Evolutionary conservation across 2,797 vertebrate species (phyloP), one percentile per base, ranked within the genome.

Genomic region (Pseudomugil gertrudae): DNA sequence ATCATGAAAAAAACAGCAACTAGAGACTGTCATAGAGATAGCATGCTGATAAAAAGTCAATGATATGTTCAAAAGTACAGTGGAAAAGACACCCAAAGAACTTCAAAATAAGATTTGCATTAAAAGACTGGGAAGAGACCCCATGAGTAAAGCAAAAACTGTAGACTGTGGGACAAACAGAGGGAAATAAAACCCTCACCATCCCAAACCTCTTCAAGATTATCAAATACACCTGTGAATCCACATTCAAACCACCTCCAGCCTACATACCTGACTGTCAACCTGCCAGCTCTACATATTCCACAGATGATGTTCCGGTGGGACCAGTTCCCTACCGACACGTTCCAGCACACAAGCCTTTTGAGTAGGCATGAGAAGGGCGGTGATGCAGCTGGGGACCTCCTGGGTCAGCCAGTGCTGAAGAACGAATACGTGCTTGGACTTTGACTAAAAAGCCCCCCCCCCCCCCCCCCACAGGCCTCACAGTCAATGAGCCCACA

Each of bases 341-440:
- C 83, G 79, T 77, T 65, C 82, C 66, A 81, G 76, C 69, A 76
- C 76, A 78, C 73, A 79, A 68, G 57, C 63, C 80, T 71, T 89
- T 84, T 86, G 80, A 87, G 75, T 52, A 72, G 74, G 74, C 68
- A 85, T 80, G 81, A 87, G 84, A 78, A 24, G 66, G 17, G 27
- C 36, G 52, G 69, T 74, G 72, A 74, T 79, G 73, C 78, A 79
- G 76, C 79, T 72, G 62, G 84, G 83, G 84, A 89, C 80, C 67
- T 82, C 60, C 79, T 65, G 82, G 84, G 87, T 91, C 90, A 89
- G 81, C 64, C 77, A 75, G 62, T 68, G 17, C 69, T 36, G 70
- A 78, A 73, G 62, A 82, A 80, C 70, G 61, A 59, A 82, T 77
- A 87, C 80, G 85, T 90, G 90, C 83, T 73, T 50, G 68, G 87